These are phyloP conservation scores for Petrosia ficiformis DNA, from an alignment of 37 sponge, comb jelly and placozoan genomes.

Conservation along the genomic window DNA sequence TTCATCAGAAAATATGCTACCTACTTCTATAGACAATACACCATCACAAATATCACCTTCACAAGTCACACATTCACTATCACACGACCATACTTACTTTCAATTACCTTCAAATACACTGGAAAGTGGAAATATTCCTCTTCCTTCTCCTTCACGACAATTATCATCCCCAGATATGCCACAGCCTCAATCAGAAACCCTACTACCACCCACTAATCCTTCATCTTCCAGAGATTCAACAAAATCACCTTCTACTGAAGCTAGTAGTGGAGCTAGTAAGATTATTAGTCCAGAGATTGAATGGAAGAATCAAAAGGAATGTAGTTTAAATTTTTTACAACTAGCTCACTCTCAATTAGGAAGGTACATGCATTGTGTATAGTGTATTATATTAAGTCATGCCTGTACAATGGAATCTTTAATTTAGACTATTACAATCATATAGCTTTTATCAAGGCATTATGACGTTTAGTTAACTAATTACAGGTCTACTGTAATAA, in stretches of 20 bases:
- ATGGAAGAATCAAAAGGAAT: neutral
- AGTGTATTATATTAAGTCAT: neutral
- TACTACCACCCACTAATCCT: neutral
- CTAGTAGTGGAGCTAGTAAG: slow-evolving; percentile 1
- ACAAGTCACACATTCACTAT: too few relatives aligned
- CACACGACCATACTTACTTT: too few relatives aligned
- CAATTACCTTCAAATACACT: too few relatives aligned
- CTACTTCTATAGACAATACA: too few relatives aligned
- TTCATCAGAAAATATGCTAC: too few relatives aligned
- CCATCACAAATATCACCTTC: too few relatives aligned
- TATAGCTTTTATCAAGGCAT: too few relatives aligned
- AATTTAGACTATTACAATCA: too few relatives aligned
- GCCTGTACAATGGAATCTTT: neutral
- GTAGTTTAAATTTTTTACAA: neutral
- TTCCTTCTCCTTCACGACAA: neutral
- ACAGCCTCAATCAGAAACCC: neutral
- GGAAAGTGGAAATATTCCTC: too few relatives aligned
- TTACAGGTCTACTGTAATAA: too few relatives aligned
- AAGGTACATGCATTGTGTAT: slow-evolving; percentile 2
- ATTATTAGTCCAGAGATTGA: too few relatives aligned
- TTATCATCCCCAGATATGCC: neutral
- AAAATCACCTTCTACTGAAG: neutral
- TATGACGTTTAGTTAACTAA: too few relatives aligned
- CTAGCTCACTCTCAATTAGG: slow-evolving; percentile 3
- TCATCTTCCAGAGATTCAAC: neutral